These are phyloP conservation scores for Panthera leo DNA, from an alignment of 2,113 vertebrate genomes.

Conservation along the genomic window DNA sequence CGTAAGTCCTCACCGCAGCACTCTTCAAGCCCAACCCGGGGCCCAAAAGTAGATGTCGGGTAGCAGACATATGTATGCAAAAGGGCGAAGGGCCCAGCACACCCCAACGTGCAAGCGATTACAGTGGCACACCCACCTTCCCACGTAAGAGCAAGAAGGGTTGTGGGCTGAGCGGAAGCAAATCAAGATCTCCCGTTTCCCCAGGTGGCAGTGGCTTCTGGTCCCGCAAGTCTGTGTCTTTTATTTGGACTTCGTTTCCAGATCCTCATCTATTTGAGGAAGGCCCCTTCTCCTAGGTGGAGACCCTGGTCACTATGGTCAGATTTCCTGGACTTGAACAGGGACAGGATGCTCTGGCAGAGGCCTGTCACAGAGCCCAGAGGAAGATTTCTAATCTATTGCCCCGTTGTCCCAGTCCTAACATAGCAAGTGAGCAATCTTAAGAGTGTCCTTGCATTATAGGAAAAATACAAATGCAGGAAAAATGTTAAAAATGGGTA, in stretches of 20 bases:
- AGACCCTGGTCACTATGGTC: background rate
- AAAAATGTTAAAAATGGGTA: background rate
- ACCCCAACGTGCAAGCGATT: fast-evolving
- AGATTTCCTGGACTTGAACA: background rate
- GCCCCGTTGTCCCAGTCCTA: background rate
- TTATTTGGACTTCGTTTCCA: background rate
- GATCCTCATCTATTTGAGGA: background rate
- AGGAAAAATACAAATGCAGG: background rate
- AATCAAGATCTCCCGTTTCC: background rate
- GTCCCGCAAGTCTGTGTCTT: background rate
- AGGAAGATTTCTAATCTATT: background rate
- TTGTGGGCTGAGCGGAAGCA: background rate
- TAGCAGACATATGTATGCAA: fast-evolving
- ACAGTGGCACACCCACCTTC: fast-evolving
- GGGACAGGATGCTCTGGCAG: background rate
- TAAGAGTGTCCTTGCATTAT: background rate
- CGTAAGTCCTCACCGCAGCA: too few species aligned
- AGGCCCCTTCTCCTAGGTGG: background rate
- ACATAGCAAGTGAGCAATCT: background rate
- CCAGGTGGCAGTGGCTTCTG: background rate
- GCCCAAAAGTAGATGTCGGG: fast-evolving
- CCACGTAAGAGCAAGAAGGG: background rate
- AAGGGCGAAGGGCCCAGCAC: fast-evolving
- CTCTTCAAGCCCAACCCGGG: fast-evolving
- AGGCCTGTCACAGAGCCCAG: background rate